Base-by-base conservation (phyloP, 2,113 vertebrate species). In the Etheostoma cragini region DNA sequence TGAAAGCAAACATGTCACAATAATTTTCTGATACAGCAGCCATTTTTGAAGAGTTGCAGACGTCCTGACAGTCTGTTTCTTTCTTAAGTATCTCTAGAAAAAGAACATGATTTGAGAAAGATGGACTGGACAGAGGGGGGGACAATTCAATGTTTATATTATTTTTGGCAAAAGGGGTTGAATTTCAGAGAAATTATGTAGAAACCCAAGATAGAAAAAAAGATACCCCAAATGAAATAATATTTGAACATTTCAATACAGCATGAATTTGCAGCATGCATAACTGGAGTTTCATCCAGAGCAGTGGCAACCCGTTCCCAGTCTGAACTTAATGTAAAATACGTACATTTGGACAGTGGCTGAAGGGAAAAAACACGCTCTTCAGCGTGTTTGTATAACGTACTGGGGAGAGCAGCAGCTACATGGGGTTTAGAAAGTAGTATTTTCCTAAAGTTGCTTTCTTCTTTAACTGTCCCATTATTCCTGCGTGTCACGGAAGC, bases 131-230 rank as follows among this genome's bases (percentile, higher is more conserved):
- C 88, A 62, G 82, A 88, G 73, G 11, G 72, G 72, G 84, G 79
- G 82, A 92, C 80, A 86, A 83, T 89, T 87, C 88, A 94, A 91
- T 91, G 93, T 91, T 90, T 87, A 78, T 88, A 62, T 82, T 46
- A 64, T 83, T 89, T 86, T 85, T 88, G 70, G 73, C 76, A 82
- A 62, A 76, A 75, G 77, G 87, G 82, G 69, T 72, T 79, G 78
- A 85, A 74, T 83, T 86, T 83, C 52, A 72, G 82, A 80, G 45
- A 69, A 85, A 87, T 38, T 52, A 54, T 69, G 35, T 26, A 64
- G 70, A 84, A 83, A 81, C 57, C 45, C 7, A 56, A 77, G 63
- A 76, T 6, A 88, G 70, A 54, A 83, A 78, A 69, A 83, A 77
- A 73, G 74, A 83, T 12, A 61, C 63, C 42, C 35, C 67, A 76